phyloP scores from a whole-genome alignment of 1,140 invertebrate species.

The Olivierus martensii region DNA sequence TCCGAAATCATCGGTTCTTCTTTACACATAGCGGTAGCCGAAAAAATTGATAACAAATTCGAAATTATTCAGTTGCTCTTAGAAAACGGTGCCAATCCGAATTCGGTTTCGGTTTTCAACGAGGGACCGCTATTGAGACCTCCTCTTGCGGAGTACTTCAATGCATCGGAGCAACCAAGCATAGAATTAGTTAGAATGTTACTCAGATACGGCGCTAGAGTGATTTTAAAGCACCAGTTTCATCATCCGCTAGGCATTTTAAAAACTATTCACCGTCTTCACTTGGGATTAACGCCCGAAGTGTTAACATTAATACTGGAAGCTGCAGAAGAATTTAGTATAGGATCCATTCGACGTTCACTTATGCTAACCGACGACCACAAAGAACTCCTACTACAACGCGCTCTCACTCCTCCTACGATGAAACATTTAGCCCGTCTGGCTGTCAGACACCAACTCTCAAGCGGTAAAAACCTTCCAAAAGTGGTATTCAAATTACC shows the following conservation, averaged over 20 bases:
- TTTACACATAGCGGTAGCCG: slow-evolving; percentile 70
- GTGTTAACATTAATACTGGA: slow-evolving; percentile 53
- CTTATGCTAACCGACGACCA: slow-evolving; percentile 47
- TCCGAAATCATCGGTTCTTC: slow-evolving; percentile 69
- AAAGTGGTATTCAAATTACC: slow-evolving; percentile 43
- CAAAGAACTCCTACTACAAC: slow-evolving; percentile 47
- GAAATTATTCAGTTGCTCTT: slow-evolving; percentile 48
- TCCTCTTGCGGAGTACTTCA: slow-evolving; percentile 66
- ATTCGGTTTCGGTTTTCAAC: slow-evolving; percentile 51
- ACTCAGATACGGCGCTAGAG: slow-evolving; percentile 56
- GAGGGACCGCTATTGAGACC: slow-evolving; percentile 37
- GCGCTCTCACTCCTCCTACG: slow-evolving; percentile 47
- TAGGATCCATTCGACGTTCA: slow-evolving; percentile 49
- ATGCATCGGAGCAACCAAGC: slow-evolving; percentile 53
- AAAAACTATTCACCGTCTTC: slow-evolving; percentile 56
- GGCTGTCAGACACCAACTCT: slow-evolving; percentile 44
- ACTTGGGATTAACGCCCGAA: slow-evolving; percentile 36
- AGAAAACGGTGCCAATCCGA: slow-evolving; percentile 59
- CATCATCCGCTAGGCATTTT: slow-evolving; percentile 63
- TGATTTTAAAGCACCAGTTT: slow-evolving; percentile 44
- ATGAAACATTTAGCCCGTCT: slow-evolving; percentile 45
- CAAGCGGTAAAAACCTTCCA: slow-evolving; percentile 36
- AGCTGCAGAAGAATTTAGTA: slow-evolving; percentile 59
- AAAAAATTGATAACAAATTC: slow-evolving; percentile 34
- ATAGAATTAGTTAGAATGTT: slow-evolving; percentile 51